Percentiles rank a stretch among this genome's conserved stretches.
Evolutionary conservation across 1,140 invertebrate genomes (phyloP).

Genomic region (Drosophila santomea): DNA sequence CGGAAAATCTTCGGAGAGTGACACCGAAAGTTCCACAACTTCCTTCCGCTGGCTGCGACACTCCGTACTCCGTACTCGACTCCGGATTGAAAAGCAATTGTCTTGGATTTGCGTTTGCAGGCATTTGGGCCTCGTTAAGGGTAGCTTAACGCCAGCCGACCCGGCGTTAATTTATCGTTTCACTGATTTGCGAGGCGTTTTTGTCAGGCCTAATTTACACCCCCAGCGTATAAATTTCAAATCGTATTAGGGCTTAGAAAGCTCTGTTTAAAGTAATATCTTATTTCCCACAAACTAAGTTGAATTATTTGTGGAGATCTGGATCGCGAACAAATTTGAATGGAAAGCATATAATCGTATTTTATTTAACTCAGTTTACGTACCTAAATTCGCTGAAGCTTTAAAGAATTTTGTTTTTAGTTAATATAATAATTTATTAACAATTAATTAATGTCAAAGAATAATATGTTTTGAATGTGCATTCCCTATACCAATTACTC

Average conservation of each 20-base stretch:
- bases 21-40: constrained; percentile 25
- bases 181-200: constrained; percentile 58
- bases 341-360: too few relatives aligned
- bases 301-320: background rate
- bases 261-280: constrained; percentile 7
- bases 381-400: too few relatives aligned
- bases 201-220: constrained; percentile 36
- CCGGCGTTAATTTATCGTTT: constrained; percentile 76
- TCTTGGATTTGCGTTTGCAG: constrained; percentile 76
- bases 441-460: too few relatives aligned
- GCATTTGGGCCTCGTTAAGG: constrained; percentile 46
- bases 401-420: too few relatives aligned
- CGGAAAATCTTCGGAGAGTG: constrained; percentile 39
- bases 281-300: background rate
- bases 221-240: constrained; percentile 31
- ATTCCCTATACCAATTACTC: too few relatives aligned
- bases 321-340: background rate
- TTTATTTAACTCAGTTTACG: too few relatives aligned
- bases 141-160: constrained; percentile 55
- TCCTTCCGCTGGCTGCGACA: constrained; percentile 51
- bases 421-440: too few relatives aligned
- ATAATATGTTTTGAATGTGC: too few relatives aligned
- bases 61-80: constrained; percentile 25
- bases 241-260: background rate
- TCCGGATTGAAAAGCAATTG: constrained; percentile 83